Percentiles rank a stretch among this genome's conserved stretches.
Evolutionary conservation across 2,113 vertebrate genomes (phyloP).

Genomic region (Pampusana beccarii): DNA sequence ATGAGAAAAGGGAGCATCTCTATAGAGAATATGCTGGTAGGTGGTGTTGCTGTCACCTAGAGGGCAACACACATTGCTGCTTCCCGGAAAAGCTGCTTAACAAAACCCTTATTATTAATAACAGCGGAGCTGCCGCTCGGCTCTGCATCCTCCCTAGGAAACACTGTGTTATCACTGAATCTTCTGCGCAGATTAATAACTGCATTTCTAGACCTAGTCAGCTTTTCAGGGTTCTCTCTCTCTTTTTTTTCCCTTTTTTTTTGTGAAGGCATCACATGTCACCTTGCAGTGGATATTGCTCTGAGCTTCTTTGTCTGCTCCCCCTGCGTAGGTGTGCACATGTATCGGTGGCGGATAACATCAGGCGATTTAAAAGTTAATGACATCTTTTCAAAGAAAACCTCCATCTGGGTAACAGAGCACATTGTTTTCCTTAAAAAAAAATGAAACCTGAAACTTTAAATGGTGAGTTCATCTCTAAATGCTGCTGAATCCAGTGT

Average conservation of each 20-base stretch:
- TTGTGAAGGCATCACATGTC: background rate
- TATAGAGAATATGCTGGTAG: background rate
- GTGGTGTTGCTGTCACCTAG: background rate
- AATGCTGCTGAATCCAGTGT: background rate
- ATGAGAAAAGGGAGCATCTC: background rate
- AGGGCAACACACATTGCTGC: background rate
- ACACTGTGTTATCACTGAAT: rapidly evolving
- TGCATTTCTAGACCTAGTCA: too few relatives aligned
- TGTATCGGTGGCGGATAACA: background rate
- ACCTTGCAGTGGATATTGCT: background rate
- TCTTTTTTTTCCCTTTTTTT: background rate
- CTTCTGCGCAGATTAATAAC: background rate
- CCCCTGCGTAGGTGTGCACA: background rate
- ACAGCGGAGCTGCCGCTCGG: background rate
- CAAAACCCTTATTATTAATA: background rate
- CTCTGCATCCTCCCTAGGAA: background rate
- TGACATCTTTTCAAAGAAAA: background rate
- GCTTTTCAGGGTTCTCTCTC: background rate
- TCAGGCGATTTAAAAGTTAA: background rate
- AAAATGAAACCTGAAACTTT: background rate
- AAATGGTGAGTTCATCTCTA: background rate
- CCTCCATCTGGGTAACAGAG: background rate
- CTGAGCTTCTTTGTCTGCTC: background rate
- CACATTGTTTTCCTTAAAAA: background rate
- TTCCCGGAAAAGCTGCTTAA: background rate